Base-by-base conservation (phyloP, 2,888 invertebrate species). In the Gastracanthus pulcherrimus region DNA sequence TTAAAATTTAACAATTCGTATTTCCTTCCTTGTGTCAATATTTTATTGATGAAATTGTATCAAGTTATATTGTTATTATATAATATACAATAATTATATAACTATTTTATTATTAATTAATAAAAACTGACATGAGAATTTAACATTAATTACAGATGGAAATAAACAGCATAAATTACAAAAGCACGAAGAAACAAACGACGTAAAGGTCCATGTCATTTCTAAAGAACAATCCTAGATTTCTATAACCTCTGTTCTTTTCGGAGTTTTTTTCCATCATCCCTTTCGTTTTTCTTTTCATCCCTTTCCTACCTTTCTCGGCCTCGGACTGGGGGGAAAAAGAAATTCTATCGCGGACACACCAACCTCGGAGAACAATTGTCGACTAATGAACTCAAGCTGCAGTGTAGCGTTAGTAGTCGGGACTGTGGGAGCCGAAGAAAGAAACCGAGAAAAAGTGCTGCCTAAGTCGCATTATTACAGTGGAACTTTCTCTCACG, bases 321-420 rank as follows among this genome's bases (percentile, higher is more conserved):
- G 60, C 38, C 51, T 51, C 64, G 5, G n/a, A 45, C 60, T 48
- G 19, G 41, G n/a, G 45, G 58, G 23, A 48, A 45, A 75, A 67
- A 76, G 38, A 70, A 76, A 38, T 80, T 80, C 48, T 64, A 83
- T 80, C 82, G 77, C 76, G 82, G 82, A 86, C 82, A 86, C 81
- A 83, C 84, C 83, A 81, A 82, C 84, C 85, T 82, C 78, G 77
- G 81, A 86, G 87, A 88, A 89, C 89, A 89, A 89, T 89, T 86
- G 87, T 80, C 85, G 82, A 76, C 88, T 89, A 89, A 89, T 88
- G 89, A 89, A 89, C 88, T 86, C 84, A 82, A 69, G 79, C 75
- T 41, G 45, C 72, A 72, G 69, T 74, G 79, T 78, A 51, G 72
- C 72, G 69, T 71, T 70, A 34, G 80, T 31, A 70, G 51, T 58